Base-by-base conservation (phyloP, 2,888 invertebrate species). In the Zygothrica quintamaculata region DNA sequence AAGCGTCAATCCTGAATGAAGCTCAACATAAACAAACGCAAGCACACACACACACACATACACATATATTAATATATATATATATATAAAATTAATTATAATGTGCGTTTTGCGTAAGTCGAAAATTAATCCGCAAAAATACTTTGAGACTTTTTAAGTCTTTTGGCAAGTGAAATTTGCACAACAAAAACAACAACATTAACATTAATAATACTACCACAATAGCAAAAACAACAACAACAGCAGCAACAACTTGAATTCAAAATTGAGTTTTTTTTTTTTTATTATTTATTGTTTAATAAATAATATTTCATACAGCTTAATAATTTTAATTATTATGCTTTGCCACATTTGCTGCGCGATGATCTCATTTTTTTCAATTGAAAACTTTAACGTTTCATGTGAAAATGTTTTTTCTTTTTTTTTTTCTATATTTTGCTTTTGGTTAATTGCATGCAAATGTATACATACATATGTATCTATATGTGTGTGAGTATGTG, bases 341-440 rank as follows among this genome's bases (percentile, higher is more conserved):
- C 73, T 80, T 78, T 59, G 55, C 71, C 25, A 33, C 59, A 51
- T 51, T 29, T 47, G 60, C 51, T 48, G 18, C n/a, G n/a, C 42
- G 80, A 75, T 81, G 84, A 81, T 81, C 84, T 81, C 81, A 84
- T 80, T 79, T 73, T n/a, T n/a, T 81, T 84, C 84, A 84, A 81
- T 81, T 73, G 84, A 80, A 80, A 77, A 61, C 52, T 76, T 69
- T 42, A 62, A 34, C 56, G 22, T 52, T 34, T 60, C 74, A 68
- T 73, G 69, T 73, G 74, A 84, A 77, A 74, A 72, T n/a, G n/a
- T n/a, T n/a, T n/a, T n/a, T n/a, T n/a, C n/a, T n/a, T n/a, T n/a
- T n/a, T n/a, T n/a, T n/a, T n/a, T n/a, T n/a, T n/a, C n/a, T n/a
- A n/a, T n/a, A n/a, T n/a, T n/a, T n/a, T n/a, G n/a, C 25, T 58